Base-by-base conservation (phyloP, 1,140 invertebrate genomes). In the Radopholus similis region DNA sequence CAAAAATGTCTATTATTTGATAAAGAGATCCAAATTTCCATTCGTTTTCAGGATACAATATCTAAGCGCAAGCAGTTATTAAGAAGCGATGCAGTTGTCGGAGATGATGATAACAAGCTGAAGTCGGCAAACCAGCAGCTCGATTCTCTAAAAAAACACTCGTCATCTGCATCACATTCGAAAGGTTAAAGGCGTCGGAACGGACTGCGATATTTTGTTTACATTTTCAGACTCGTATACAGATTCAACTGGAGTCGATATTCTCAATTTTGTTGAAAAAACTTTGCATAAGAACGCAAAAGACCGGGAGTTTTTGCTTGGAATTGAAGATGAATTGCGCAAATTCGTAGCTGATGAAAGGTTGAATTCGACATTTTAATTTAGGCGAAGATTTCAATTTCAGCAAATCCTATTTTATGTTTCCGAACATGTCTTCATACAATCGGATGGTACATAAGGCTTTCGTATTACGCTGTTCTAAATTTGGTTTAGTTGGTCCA, bases 271-370 rank as follows among this genome's bases (percentile, higher is more conserved):
- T 34, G 60, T 71, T 1, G 57, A 60, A 9, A 59, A 65, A 13
- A 71, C 69, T 15, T 59, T 71, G 30, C 69, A 71, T 34, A 71
- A 71, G 30, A 71, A 71, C 34, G 35, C 70, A 15, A 71, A 71
- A 47, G 69, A 71, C 37, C 63, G 69, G 9, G 70, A 71, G 28
- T 47, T 71, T 44, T 38, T 71, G 37, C 38, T 70, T 28, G 30
- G 42, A 30, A 37, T 70, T 9, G 69, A 71, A 23, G 2, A 23
- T 13, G 64, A 70, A 44, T 47, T 62, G 55, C 40, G 68, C 15
- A 69, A 70, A 56, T 69, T 70, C 47, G 34, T 70, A n/a, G 6
- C 26, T 6, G 68, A 70, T 34, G 47, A 53, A 40, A 73, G 68
- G 68, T 44, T 49, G 18, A 42, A 18, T 42, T 1, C 38, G 18